Percentiles rank a stretch among this genome's conserved stretches.
Evolutionary conservation across 1,140 invertebrate species (phyloP).

Genomic region (Antheraea pernyi): DNA sequence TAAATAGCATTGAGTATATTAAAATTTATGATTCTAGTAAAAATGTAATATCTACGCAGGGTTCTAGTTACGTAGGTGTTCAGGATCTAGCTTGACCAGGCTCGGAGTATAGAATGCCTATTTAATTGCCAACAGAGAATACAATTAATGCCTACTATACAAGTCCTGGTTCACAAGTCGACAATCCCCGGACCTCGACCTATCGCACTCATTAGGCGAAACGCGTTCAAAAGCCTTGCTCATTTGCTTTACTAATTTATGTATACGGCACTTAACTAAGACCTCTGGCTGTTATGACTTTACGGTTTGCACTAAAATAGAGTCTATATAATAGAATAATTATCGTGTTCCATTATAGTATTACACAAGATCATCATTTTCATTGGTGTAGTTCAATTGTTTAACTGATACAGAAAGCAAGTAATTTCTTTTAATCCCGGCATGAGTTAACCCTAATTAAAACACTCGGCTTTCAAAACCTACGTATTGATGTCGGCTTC

Average conservation of each 20-base stretch:
- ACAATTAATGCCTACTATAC: slow-evolving; percentile 13
- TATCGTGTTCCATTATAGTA: neutral
- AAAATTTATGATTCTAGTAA: neutral
- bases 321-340: neutral
- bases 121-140: slow-evolving; percentile 31
- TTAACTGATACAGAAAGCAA: too few species aligned
- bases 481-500: too few species aligned
- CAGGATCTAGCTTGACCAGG: neutral
- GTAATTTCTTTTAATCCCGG: too few species aligned
- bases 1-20: neutral
- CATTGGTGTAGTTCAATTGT: too few species aligned
- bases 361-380: neutral
- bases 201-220: slow-evolving; percentile 27
- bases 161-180: slow-evolving; percentile 13
- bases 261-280: slow-evolving; percentile 15
- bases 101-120: slow-evolving; percentile 33
- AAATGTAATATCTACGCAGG: neutral
- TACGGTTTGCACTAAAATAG: slow-evolving; percentile 9
- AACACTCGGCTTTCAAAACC: too few species aligned
- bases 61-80: neutral
- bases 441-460: too few species aligned
- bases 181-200: slow-evolving; percentile 30
- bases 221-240: slow-evolving; percentile 34
- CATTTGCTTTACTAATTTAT: slow-evolving; percentile 54
- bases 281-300: slow-evolving; percentile 7